A percentile compares a stretch with the other conserved stretches of the same genome.
phyloP scores from a whole-genome alignment of 2,113 vertebrate species.

The Xenus cinereus region DNA sequence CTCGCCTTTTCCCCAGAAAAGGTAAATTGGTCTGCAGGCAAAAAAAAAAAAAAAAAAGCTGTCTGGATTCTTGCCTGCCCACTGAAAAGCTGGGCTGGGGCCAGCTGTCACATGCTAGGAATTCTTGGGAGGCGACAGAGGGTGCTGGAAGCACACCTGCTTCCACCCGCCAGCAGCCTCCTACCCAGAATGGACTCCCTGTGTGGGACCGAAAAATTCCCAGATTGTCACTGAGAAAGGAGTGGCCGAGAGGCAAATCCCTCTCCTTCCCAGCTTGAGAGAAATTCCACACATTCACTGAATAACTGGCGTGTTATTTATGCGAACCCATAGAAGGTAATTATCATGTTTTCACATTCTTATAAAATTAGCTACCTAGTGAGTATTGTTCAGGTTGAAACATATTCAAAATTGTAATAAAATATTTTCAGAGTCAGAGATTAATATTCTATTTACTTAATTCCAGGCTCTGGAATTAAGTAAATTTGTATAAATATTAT shows the following conservation, averaged over 20 bases:
- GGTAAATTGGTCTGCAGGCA: not conserved
- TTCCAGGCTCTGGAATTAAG: not conserved
- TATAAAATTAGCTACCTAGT: not conserved
- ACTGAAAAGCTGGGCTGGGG: not conserved
- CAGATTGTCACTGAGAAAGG: not conserved
- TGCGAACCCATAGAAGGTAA: not conserved
- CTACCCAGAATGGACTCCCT: not conserved
- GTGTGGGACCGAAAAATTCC: not conserved
- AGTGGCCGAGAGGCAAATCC: not conserved
- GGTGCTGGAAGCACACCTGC: conserved; percentile 9
- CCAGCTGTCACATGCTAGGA: not conserved
- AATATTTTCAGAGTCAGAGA: not conserved
- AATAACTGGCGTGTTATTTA: not conserved
- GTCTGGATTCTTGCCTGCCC: not conserved
- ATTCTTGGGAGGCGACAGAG: not conserved
- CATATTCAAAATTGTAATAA: not conserved
- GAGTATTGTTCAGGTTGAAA: not conserved
- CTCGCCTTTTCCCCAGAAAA: not conserved
- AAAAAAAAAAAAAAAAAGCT: not conserved
- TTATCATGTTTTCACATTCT: not conserved
- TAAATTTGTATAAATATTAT: not conserved
- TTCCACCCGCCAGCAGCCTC: not conserved
- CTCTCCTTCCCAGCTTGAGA: not conserved
- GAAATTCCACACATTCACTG: not conserved
- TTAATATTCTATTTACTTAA: not conserved